Evolutionary conservation across 2,113 vertebrate genomes (phyloP).

Genomic region (Rhabdomys dilectus): DNA sequence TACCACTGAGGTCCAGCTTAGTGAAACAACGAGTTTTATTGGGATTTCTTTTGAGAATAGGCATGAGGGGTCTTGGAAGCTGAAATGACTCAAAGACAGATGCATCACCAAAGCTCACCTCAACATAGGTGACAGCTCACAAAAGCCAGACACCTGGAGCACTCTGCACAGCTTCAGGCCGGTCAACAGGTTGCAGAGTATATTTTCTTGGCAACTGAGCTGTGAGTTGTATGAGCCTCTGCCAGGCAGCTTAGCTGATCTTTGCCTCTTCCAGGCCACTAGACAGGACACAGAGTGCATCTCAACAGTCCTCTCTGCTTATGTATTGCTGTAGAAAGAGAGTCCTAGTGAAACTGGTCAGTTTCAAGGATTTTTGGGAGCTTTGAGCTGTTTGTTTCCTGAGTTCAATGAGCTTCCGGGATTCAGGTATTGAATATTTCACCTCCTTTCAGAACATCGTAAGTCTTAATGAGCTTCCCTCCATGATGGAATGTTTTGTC

Average conservation of each 20-base stretch:
- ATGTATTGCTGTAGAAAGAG: not conserved
- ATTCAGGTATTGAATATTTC: not conserved
- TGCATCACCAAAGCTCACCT: not conserved
- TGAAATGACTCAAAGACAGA: not conserved
- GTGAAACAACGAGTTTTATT: not conserved
- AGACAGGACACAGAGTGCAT: no score
- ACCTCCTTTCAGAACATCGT: not conserved
- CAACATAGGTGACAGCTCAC: not conserved
- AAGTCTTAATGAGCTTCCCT: not conserved
- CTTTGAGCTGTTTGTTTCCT: not conserved
- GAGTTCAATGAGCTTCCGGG: not conserved
- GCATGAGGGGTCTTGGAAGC: not conserved
- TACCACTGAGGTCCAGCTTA: not conserved
- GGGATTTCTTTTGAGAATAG: not conserved
- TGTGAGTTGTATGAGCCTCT: not conserved
- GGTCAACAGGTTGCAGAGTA: not conserved
- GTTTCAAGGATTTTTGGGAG: not conserved
- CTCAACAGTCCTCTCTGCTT: not conserved
- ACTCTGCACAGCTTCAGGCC: not conserved
- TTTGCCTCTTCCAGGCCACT: not conserved
- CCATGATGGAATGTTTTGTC: not conserved
- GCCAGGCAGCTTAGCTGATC: not conserved
- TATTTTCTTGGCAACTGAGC: not conserved
- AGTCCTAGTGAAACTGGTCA: not conserved
- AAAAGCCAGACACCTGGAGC: no score